Base-by-base conservation (phyloP, 2,888 invertebrate genomes). In the Pterostichus niger region DNA sequence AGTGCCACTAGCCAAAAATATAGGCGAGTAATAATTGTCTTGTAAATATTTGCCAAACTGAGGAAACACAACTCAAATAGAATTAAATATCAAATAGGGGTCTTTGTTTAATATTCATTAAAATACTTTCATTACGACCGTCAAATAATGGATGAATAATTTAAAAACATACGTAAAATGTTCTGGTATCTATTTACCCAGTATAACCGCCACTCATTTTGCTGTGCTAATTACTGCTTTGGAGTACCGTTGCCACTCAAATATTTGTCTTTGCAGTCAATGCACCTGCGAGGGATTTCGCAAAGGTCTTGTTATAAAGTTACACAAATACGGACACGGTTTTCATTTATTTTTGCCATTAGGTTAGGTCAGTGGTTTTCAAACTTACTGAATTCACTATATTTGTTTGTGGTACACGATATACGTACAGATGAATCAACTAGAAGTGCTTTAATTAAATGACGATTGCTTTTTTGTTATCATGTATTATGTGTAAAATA, bases 101-200 rank as follows among this genome's bases (percentile, higher is more conserved):
- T 35, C 64, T 33, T 59, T 71, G 49, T 71, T 71, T 71, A 71
- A 71, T 71, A 71, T 71, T 71, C 71, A 71, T 71, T 71, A 71
- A 71, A 71, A 46, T 46, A 71, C 49, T 71, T 49, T 46, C 71
- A 46, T 71, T 35, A 10, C 40, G 24, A 24, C 46, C 11, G 11
- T 17, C 46, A 46, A 71, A 71, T 68, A 68, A 15, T 40, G 64
- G 46, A 46, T 71, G 71, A 71, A 46, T 49, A 71, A 49, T 71
- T 44, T 40, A 71, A 71, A 71, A 71, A 46, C 24, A 49, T 64
- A 64, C 49, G 44, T 71, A 71, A 44, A 71, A 71, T 46, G 44
- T n/a, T 71, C 44, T 7, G 46, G 44, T 71, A 44, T 71, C 46
- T 71, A 44, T 71, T 71, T 71, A 44, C 46, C 17, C 0, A 17